Evolutionary conservation across 2,113 vertebrate species (phyloP).

Genomic region (Archilochus colubris): DNA sequence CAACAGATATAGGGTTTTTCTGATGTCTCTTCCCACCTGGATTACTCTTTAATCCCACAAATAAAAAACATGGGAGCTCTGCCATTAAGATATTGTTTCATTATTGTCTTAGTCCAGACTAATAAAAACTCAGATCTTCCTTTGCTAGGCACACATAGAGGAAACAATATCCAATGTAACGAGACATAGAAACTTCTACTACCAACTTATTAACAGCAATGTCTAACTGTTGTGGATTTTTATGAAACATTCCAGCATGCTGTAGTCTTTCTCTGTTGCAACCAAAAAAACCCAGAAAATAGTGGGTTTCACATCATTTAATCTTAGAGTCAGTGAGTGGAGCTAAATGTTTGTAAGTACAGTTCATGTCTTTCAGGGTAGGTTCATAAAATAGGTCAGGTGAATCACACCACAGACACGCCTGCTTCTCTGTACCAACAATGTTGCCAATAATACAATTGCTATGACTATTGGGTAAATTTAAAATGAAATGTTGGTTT

Average conservation of each 20-base stretch:
- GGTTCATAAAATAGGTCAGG: background rate
- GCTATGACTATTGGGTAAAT: background rate
- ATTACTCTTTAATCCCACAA: background rate
- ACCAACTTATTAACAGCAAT: background rate
- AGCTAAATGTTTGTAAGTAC: background rate
- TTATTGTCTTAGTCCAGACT: background rate
- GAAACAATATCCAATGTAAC: background rate
- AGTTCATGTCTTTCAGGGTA: background rate
- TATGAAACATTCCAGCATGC: background rate
- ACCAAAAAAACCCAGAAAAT: background rate
- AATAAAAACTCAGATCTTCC: background rate
- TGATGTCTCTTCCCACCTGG: background rate
- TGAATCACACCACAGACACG: background rate
- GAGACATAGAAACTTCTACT: background rate
- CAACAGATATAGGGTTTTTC: background rate
- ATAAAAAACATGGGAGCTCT: background rate
- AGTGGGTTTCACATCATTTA: background rate
- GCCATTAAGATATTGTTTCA: background rate
- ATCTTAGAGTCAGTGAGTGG: background rate
- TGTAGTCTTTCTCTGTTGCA: background rate
- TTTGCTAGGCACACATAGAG: background rate
- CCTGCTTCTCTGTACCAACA: background rate
- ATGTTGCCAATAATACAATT: background rate
- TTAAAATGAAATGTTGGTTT: background rate
- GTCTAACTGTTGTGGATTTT: background rate